These are phyloP conservation scores for Tylochromis polylepis DNA, from an alignment of 2,113 vertebrate genomes.

Conservation along the genomic window DNA sequence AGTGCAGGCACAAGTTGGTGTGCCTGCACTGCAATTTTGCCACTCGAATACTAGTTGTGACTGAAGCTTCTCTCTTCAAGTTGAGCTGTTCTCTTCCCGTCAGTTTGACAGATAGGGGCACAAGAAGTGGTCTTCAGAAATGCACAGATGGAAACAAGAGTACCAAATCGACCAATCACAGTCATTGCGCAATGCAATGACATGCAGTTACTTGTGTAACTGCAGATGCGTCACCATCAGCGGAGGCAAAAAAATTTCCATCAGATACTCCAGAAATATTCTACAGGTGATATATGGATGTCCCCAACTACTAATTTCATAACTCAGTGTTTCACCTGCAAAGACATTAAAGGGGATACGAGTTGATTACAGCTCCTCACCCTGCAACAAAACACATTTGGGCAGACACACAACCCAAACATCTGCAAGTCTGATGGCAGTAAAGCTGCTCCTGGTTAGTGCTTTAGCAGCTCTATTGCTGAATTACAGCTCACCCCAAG, in stretches of 20 bases:
- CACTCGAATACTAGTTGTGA: neutral
- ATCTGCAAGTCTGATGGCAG: neutral
- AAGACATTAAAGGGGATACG: neutral
- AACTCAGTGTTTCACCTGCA: neutral
- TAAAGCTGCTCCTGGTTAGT: neutral
- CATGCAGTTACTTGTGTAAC: neutral
- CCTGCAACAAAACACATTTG: neutral
- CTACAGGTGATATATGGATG: neutral
- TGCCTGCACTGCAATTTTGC: neutral
- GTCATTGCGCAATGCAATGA: neutral
- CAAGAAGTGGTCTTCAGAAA: neutral
- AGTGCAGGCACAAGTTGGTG: too few relatives aligned
- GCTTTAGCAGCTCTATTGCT: neutral
- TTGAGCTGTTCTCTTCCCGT: neutral
- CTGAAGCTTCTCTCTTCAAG: neutral
- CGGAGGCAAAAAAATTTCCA: neutral
- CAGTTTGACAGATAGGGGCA: too few relatives aligned
- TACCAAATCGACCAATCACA: neutral
- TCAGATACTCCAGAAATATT: neutral
- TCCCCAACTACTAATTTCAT: neutral
- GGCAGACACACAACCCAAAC: neutral
- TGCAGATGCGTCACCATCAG: neutral
- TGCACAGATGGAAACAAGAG: neutral
- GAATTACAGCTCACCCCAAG: neutral
- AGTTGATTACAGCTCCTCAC: neutral